phyloP scores from a whole-genome alignment of 2,888 invertebrate genomes.

The Sarcophaga variegata region DNA sequence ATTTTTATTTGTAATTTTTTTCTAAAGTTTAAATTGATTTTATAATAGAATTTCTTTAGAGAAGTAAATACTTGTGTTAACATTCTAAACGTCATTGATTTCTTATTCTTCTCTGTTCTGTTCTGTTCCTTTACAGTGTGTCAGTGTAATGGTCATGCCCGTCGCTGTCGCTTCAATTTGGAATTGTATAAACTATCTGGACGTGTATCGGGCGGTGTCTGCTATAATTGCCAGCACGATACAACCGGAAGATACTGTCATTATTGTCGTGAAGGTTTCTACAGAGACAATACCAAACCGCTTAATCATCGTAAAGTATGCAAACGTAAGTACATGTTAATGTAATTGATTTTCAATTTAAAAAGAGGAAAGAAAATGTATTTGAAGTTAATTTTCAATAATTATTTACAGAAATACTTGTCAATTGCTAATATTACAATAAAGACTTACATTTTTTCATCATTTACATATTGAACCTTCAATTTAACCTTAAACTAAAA shows the following conservation, averaged over 20 bases:
- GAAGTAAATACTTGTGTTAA: background rate
- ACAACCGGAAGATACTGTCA: conserved; percentile 98
- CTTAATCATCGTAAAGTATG: conserved; percentile 98
- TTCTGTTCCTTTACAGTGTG: conserved; percentile 88
- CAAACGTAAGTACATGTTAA: conserved; percentile 89
- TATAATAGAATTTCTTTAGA: too few species aligned
- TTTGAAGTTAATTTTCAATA: too few species aligned
- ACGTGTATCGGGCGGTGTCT: conserved; percentile 96
- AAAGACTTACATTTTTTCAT: too few species aligned
- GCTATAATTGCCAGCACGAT: conserved; percentile 97
- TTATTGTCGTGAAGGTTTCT: conserved; percentile 98
- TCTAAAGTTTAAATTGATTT: background rate
- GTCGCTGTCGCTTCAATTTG: conserved; percentile 98
- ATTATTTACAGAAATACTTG: too few species aligned
- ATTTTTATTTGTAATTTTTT: background rate
- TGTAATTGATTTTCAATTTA: background rate
- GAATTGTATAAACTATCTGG: conserved; percentile 98
- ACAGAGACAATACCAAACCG: conserved; percentile 94
- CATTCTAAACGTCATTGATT: conserved; percentile 3
- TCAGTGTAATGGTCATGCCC: conserved; percentile 98
- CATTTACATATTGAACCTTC: too few species aligned
- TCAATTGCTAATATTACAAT: too few species aligned
- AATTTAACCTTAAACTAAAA: too few species aligned
- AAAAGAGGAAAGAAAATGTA: background rate
- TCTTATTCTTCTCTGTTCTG: conserved; percentile 17